Evolutionary conservation across 2,113 vertebrate genomes (phyloP).

Genomic region (Leptobrachium ailaonicum): DNA sequence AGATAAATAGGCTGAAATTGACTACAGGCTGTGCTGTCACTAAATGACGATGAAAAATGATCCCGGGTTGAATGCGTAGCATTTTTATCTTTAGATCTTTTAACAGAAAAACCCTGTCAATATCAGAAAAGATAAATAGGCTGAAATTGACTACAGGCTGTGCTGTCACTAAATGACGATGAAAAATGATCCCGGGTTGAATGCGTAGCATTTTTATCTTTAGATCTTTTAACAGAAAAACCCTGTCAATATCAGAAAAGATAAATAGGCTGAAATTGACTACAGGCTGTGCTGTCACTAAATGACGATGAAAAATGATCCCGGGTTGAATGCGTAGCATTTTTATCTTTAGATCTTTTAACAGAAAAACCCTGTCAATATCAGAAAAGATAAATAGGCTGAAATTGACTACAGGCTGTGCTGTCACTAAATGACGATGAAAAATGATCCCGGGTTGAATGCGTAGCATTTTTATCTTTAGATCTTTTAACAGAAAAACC

Average conservation of each 20-base stretch:
- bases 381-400: conserved; percentile 71
- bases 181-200: conserved; percentile 69
- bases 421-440: conserved; percentile 72
- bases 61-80: conserved; percentile 63
- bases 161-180: conserved; percentile 69
- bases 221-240: conserved; percentile 69
- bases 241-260: conserved; percentile 68
- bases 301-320: conserved; percentile 72
- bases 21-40: conserved; percentile 67
- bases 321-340: conserved; percentile 64
- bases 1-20: conserved; percentile 71
- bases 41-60: conserved; percentile 73
- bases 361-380: conserved; percentile 66
- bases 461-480: conserved; percentile 66
- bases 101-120: conserved; percentile 65
- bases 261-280: conserved; percentile 71
- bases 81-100: conserved; percentile 72
- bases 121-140: conserved; percentile 73
- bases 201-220: conserved; percentile 68
- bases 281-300: conserved; percentile 67
- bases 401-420: conserved; percentile 63
- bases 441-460: conserved; percentile 69
- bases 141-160: conserved; percentile 64
- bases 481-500: conserved; percentile 68
- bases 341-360: conserved; percentile 73